Conservation (phyloP, 2,888 invertebrate genomes). For the Apodemia mormo region DNA sequence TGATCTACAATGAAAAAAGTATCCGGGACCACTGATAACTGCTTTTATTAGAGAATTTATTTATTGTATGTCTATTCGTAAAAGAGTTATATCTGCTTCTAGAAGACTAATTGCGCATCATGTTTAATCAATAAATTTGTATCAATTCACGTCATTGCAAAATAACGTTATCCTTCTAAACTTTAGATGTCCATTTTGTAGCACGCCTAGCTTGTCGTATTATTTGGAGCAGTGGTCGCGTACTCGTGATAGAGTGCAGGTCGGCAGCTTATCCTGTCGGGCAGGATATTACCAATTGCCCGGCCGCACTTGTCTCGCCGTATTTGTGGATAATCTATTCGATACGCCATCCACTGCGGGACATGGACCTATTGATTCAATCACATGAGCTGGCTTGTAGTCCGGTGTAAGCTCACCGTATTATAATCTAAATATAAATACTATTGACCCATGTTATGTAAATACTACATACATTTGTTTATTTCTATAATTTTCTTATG, state of each 20-base stretch:
- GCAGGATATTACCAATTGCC: conserved; percentile 16
- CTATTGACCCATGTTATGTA: too few species aligned
- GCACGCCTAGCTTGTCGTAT: too few species aligned
- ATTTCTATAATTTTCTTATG: background rate
- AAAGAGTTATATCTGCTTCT: too few species aligned
- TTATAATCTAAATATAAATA: conserved; percentile 8
- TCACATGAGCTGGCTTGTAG: background rate
- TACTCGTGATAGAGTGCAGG: conserved; percentile 2
- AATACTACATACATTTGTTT: background rate
- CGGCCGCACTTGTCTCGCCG: conserved; percentile 13
- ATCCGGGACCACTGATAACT: too few species aligned
- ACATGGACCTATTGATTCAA: background rate
- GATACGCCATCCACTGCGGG: background rate
- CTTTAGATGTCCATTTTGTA: background rate
- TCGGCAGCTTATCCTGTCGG: conserved; percentile 12
- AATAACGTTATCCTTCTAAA: too few species aligned
- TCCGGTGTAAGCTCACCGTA: background rate
- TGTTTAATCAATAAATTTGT: background rate
- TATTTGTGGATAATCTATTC: conserved; percentile 16
- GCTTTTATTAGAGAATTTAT: too few species aligned
- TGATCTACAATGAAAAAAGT: too few species aligned
- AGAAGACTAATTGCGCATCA: too few species aligned
- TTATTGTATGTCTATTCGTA: too few species aligned
- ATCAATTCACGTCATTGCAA: background rate
- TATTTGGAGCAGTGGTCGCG: background rate